phyloP scores from a whole-genome alignment of 2,113 vertebrate species.

The Cyprinodon tularosa region DNA sequence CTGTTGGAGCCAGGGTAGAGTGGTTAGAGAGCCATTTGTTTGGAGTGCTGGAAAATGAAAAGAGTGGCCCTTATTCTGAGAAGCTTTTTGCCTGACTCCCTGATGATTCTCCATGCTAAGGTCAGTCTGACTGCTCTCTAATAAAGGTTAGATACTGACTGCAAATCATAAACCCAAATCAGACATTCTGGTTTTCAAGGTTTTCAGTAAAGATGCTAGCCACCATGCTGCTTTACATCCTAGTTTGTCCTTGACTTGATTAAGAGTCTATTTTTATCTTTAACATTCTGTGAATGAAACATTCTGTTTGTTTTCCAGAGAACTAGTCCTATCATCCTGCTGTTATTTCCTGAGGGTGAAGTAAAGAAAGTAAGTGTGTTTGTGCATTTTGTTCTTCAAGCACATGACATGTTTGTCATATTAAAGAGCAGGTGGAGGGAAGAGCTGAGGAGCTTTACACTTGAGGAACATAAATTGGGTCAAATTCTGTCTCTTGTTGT shows the following conservation, averaged over 20 bases:
- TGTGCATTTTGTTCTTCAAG: conserved; percentile 33
- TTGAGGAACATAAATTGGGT: conserved; percentile 48
- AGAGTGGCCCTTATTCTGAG: too few relatives aligned
- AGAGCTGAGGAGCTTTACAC: conserved; percentile 46
- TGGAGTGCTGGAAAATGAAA: too few relatives aligned
- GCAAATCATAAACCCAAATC: too few relatives aligned
- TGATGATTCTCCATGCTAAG: too few relatives aligned
- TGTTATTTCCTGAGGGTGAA: conserved; percentile 50
- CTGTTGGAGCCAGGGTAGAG: too few relatives aligned
- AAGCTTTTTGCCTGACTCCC: too few relatives aligned
- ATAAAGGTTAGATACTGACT: too few relatives aligned
- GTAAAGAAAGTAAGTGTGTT: conserved; percentile 30
- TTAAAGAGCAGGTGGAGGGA: conserved; percentile 57
- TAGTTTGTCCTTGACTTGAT: conserved; percentile 14
- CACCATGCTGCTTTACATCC: too few relatives aligned
- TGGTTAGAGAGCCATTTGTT: too few relatives aligned
- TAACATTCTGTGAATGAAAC: conserved; percentile 5
- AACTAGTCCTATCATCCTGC: conserved; percentile 8
- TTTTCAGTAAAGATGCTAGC: too few relatives aligned
- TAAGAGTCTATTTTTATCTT: conserved; percentile 6
- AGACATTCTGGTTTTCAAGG: too few relatives aligned
- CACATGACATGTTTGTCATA: conserved; percentile 30
- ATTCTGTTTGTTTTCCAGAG: conserved; percentile 41
- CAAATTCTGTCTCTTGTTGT: conserved; percentile 43
- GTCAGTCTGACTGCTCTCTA: too few relatives aligned